A percentile compares a stretch with the other conserved stretches of the same genome.
phyloP scores from a whole-genome alignment of 2,888 invertebrate genomes.

The Pheosia gnoma region DNA sequence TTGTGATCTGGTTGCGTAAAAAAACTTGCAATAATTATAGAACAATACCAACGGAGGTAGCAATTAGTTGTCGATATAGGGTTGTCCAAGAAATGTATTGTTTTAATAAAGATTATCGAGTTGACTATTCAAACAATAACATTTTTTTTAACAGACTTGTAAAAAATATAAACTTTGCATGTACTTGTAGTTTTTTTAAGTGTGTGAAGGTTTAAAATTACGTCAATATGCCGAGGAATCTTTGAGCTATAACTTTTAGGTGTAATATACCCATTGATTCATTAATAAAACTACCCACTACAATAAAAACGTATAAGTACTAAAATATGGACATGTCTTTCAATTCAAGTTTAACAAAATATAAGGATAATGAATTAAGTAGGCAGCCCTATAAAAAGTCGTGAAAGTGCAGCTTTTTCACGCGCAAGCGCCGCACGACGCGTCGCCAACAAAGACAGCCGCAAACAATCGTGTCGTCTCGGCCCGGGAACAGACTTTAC shows the following conservation, averaged over 20 bases:
- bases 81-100: slow-evolving; percentile 17
- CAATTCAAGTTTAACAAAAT: not conserved
- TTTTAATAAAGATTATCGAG: slow-evolving; percentile 4
- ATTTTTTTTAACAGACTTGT: no score
- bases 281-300: no score
- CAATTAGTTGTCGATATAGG: slow-evolving; percentile 51
- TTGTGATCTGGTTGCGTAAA: slow-evolving; percentile 52
- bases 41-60: slow-evolving; percentile 51
- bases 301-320: no score
- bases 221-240: no score
- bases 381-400: slow-evolving; percentile 40
- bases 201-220: no score
- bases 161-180: no score
- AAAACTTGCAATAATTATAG: slow-evolving; percentile 52
- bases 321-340: no score
- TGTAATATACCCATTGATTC: no score
- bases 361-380: not conserved
- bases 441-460: slow-evolving; percentile 57
- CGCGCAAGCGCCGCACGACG: slow-evolving; percentile 45
- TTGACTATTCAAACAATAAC: no score
- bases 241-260: no score
- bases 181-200: no score
- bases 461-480: slow-evolving; percentile 56
- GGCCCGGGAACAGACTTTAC: slow-evolving; percentile 30
- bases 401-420: slow-evolving; percentile 74